Evolutionary conservation across 2,888 invertebrate genomes (phyloP).

Genomic region (Tachina lurida): DNA sequence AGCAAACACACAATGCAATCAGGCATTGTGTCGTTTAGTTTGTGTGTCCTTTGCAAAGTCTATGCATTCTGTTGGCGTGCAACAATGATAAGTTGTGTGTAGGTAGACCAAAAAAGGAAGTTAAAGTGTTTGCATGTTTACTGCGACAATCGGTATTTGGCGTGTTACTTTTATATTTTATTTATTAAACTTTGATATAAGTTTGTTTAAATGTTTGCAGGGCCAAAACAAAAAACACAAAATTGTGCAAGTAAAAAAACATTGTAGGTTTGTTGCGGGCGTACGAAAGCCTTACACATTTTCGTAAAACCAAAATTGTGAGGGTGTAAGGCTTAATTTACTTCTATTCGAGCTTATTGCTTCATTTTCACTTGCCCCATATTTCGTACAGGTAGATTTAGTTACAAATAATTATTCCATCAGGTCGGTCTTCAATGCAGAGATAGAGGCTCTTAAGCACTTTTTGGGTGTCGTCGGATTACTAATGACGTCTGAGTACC

Average conservation of each 20-base stretch:
- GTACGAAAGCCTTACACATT: not conserved
- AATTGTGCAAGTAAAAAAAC: constrained; percentile 4
- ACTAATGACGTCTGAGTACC: too few species aligned
- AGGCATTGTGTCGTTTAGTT: constrained; percentile 23
- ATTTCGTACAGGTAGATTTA: too few species aligned
- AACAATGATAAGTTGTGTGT: constrained; percentile 41
- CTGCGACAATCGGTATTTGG: constrained; percentile 55
- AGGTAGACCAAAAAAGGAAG: constrained; percentile 56
- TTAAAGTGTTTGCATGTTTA: constrained; percentile 64
- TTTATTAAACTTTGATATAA: constrained; percentile 31
- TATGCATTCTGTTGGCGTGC: constrained; percentile 9
- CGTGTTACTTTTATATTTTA: constrained; percentile 56
- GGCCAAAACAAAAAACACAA: not conserved
- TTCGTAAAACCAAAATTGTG: too few species aligned
- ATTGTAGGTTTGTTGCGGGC: not conserved
- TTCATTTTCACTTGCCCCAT: too few species aligned
- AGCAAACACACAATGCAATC: constrained; percentile 52
- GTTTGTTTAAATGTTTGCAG: not conserved
- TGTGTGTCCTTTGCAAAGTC: constrained; percentile 7
- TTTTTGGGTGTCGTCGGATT: too few species aligned
- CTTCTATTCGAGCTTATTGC: too few species aligned
- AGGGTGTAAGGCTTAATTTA: too few species aligned
- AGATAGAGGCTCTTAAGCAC: too few species aligned
- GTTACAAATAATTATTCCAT: too few species aligned
- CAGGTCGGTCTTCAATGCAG: too few species aligned